These are phyloP conservation scores for Lepidotrigona ventralis DNA, from an alignment of 1,140 invertebrate species.

Conservation along the genomic window DNA sequence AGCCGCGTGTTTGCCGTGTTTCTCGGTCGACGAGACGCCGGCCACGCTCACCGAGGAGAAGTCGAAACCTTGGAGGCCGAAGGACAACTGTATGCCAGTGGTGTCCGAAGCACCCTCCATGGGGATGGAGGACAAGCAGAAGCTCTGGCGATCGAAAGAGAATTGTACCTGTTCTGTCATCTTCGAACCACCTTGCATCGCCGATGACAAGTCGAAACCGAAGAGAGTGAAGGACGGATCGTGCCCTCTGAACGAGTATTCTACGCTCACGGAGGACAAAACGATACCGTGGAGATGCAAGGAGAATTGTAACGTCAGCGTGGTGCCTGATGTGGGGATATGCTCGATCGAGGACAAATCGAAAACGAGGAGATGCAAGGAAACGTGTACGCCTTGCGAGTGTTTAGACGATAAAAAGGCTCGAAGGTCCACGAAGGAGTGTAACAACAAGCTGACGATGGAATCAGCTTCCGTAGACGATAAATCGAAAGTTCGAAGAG, in stretches of 20 bases:
- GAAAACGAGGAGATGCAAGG: neutral
- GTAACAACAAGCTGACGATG: neutral
- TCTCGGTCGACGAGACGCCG: slow-evolving; percentile 63
- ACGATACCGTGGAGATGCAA: neutral
- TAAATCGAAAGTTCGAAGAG: neutral
- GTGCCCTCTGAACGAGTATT: neutral
- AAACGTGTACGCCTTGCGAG: slow-evolving; percentile 9
- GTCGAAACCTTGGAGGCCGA: slow-evolving; percentile 63
- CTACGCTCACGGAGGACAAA: neutral
- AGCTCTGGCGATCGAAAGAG: slow-evolving; percentile 21
- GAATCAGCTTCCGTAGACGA: neutral
- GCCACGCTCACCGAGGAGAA: slow-evolving; percentile 54
- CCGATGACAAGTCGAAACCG: slow-evolving; percentile 12
- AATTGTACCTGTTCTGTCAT: neutral
- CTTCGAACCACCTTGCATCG: neutral
- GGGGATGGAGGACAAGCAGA: slow-evolving; percentile 29
- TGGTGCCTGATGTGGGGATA: neutral
- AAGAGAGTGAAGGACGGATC: slow-evolving; percentile 13
- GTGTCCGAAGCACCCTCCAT: slow-evolving; percentile 61
- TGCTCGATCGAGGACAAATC: slow-evolving; percentile 8
- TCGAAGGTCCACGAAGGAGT: slow-evolving; percentile 14
- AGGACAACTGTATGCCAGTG: slow-evolving; percentile 47
- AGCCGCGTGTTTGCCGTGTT: slow-evolving; percentile 68
- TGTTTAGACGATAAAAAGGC: slow-evolving; percentile 5
- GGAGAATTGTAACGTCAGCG: neutral